phyloP scores from a whole-genome alignment of 2,888 invertebrate species.

The Lysandra coridon region DNA sequence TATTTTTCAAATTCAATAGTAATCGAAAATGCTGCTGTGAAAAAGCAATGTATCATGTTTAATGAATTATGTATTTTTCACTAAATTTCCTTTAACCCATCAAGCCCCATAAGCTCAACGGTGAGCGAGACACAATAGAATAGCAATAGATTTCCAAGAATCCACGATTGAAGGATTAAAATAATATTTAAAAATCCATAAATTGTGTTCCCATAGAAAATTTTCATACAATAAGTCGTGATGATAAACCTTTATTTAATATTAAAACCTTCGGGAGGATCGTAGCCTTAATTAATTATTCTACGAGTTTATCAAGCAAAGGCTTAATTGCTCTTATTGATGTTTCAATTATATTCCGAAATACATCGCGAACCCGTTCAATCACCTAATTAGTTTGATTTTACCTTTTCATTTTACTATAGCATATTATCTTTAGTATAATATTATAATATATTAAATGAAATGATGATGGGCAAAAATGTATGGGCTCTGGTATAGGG shows the following conservation, averaged over 20 bases:
- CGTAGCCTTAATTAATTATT: conserved; percentile 14
- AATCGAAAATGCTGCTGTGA: no score
- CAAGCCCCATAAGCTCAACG: no score
- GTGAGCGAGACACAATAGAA: no score
- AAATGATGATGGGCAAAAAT: no score
- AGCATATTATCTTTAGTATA: no score
- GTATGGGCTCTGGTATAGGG: no score
- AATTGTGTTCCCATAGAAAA: not conserved
- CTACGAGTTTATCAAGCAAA: conserved; percentile 3
- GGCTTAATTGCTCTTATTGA: conserved; percentile 20
- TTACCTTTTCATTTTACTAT: not conserved
- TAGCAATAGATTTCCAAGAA: no score
- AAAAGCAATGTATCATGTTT: no score
- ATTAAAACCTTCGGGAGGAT: not conserved
- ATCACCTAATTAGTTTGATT: conserved; percentile 8
- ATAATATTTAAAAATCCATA: not conserved
- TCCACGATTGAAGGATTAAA: not conserved
- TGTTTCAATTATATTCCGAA: conserved; percentile 14
- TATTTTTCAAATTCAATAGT: no score
- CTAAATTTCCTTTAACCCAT: not conserved
- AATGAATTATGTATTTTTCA: not conserved
- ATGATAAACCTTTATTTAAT: not conserved
- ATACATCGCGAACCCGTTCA: not conserved
- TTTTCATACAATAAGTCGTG: not conserved
- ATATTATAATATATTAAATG: no score